These are phyloP conservation scores for Pollicipes pollicipes DNA, from an alignment of 1,140 invertebrate genomes.

Conservation along the genomic window DNA sequence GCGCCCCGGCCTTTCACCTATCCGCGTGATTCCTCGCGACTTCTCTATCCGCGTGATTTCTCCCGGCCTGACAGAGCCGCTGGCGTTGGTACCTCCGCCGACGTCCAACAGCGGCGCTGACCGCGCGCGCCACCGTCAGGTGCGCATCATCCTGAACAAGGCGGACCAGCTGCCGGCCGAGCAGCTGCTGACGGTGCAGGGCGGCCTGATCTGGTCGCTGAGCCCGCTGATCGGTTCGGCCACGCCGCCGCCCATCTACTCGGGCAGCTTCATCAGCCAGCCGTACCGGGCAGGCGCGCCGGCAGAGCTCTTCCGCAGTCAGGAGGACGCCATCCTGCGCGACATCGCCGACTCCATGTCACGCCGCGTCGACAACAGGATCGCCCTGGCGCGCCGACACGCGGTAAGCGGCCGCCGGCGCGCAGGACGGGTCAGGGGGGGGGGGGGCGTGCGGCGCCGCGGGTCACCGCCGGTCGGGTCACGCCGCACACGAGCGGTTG, in stretches of 20 bases:
- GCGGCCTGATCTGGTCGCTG: constrained; percentile 87
- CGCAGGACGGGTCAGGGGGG: too few relatives aligned
- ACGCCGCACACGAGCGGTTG: too few relatives aligned
- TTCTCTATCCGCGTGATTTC: too few relatives aligned
- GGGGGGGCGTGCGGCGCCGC: too few relatives aligned
- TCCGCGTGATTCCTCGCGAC: too few relatives aligned
- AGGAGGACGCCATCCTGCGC: constrained; percentile 67
- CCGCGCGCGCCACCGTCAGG: constrained; percentile 12
- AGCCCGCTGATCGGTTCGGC: constrained; percentile 81
- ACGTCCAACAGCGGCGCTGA: too few relatives aligned
- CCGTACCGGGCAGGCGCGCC: constrained; percentile 43
- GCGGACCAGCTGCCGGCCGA: constrained; percentile 81
- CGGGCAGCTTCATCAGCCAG: constrained; percentile 56
- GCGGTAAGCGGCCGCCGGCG: constrained; percentile 69
- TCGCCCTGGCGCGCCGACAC: constrained; percentile 77
- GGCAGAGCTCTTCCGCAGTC: constrained; percentile 31
- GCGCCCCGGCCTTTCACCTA: too few relatives aligned
- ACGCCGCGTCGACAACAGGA: constrained; percentile 79
- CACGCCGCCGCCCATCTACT: constrained; percentile 70
- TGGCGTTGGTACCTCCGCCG: too few relatives aligned
- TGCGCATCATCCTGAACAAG: constrained; percentile 80
- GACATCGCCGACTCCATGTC: constrained; percentile 68
- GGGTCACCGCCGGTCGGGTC: too few relatives aligned
- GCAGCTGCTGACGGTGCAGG: constrained; percentile 79
- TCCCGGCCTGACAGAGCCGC: too few relatives aligned